These are phyloP conservation scores for Anas platyrhynchos DNA, from an alignment of 2,113 vertebrate species.

Conservation along the genomic window DNA sequence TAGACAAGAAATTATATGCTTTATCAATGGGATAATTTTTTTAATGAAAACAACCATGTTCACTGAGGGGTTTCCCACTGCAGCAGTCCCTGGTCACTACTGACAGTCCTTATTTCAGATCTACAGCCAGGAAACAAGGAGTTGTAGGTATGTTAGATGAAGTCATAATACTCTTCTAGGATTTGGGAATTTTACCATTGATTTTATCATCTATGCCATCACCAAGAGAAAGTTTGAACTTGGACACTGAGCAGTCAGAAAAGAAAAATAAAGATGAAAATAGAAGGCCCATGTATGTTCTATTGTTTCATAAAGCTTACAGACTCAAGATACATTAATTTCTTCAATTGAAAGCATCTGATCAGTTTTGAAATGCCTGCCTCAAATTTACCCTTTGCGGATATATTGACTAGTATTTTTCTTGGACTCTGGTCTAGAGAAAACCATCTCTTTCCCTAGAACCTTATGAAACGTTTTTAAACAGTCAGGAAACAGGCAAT, in stretches of 20 bases:
- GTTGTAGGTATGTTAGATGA: neutral
- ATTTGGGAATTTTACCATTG: neutral
- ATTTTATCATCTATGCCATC: neutral
- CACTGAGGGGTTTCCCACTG: neutral
- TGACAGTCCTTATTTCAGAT: neutral
- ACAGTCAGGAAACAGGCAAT: neutral
- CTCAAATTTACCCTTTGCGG: neutral
- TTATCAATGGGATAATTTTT: neutral
- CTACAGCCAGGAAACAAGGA: neutral
- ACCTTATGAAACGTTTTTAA: neutral
- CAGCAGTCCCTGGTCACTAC: neutral
- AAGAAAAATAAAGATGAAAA: neutral
- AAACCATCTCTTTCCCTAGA: neutral
- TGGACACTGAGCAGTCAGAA: neutral
- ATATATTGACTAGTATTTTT: neutral
- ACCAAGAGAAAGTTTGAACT: neutral
- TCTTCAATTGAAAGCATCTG: neutral
- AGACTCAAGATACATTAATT: neutral
- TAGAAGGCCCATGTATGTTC: neutral
- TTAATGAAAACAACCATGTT: neutral
- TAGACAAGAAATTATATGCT: neutral
- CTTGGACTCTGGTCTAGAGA: neutral
- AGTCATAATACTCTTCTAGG: neutral
- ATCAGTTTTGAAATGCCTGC: neutral
- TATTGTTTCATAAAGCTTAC: neutral